Percentiles rank a stretch among this genome's conserved stretches.
These are phyloP conservation scores for Cervus canadensis DNA, from an alignment of 2,113 vertebrate species.

Conservation along the genomic window DNA sequence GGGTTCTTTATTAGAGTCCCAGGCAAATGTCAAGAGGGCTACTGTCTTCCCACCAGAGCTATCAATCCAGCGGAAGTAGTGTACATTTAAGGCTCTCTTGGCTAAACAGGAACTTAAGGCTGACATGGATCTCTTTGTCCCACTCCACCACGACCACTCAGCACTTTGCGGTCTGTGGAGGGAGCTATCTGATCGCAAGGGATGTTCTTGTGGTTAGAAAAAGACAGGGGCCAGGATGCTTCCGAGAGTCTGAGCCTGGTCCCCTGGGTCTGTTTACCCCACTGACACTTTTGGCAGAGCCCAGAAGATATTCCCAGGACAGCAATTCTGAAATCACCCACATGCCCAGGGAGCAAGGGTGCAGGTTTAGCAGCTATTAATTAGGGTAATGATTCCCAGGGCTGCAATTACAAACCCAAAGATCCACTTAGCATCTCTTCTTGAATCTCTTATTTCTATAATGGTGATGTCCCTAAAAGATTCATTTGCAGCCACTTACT, in stretches of 20 bases:
- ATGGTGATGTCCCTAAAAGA: slow-evolving; percentile 83
- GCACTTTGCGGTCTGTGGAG: slow-evolving; percentile 81
- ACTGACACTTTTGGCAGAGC: slow-evolving; percentile 86
- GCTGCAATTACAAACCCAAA: slow-evolving; percentile 93
- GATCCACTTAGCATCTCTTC: slow-evolving; percentile 90
- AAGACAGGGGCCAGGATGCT: slow-evolving; percentile 83
- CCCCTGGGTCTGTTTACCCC: slow-evolving; percentile 87
- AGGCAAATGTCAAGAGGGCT: slow-evolving; percentile 40
- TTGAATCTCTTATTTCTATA: slow-evolving; percentile 81
- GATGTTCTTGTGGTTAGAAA: slow-evolving; percentile 89
- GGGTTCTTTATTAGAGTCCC: slow-evolving; percentile 24
- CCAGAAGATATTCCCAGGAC: slow-evolving; percentile 70
- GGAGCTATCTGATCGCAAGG: slow-evolving; percentile 84
- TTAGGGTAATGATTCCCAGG: slow-evolving; percentile 95
- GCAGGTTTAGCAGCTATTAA: slow-evolving; percentile 91
- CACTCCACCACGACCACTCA: slow-evolving; percentile 40
- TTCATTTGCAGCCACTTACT: slow-evolving; percentile 92
- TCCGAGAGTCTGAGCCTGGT: slow-evolving; percentile 78
- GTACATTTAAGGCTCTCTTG: slow-evolving; percentile 69
- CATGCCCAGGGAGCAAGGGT: slow-evolving; percentile 75
- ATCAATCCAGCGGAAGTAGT: slow-evolving; percentile 49
- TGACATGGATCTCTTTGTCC: slow-evolving; percentile 84
- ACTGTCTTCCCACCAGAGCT: neutral
- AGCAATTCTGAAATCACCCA: slow-evolving; percentile 78
- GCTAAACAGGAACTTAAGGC: slow-evolving; percentile 70